These are phyloP conservation scores for Rhynchomys soricoides DNA, from an alignment of 2,113 vertebrate species.

Conservation along the genomic window DNA sequence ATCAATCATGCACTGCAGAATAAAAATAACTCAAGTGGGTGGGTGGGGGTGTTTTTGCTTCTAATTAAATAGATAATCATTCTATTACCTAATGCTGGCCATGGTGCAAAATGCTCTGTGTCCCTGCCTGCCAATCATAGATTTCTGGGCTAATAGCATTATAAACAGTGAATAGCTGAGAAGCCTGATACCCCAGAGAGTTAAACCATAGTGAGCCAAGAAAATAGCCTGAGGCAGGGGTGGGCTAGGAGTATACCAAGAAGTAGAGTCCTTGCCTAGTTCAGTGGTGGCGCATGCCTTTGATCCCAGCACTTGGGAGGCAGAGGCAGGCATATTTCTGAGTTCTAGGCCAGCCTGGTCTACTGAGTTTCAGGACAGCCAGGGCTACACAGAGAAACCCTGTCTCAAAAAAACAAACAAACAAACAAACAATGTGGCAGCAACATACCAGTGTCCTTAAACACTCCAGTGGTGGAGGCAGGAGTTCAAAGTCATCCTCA, in stretches of 20 bases:
- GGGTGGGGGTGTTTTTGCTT: not conserved
- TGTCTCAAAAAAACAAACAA: too few relatives aligned
- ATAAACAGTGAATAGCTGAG: not conserved
- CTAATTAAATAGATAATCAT: not conserved
- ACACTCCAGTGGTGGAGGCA: not conserved
- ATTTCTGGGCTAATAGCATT: slow-evolving; percentile 34
- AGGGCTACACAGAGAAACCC: too few relatives aligned
- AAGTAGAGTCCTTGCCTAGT: not conserved
- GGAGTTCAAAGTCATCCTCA: not conserved
- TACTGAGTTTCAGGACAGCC: too few relatives aligned
- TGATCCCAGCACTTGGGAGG: too few relatives aligned
- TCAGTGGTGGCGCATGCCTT: too few relatives aligned
- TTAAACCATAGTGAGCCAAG: not conserved
- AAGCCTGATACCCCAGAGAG: not conserved
- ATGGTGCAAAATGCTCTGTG: not conserved
- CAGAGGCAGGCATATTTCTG: too few relatives aligned
- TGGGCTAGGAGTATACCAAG: not conserved
- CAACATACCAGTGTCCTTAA: not conserved
- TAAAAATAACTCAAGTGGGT: not conserved
- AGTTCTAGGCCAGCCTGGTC: too few relatives aligned
- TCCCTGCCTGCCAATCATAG: not conserved
- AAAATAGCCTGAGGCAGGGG: not conserved
- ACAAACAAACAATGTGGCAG: not conserved
- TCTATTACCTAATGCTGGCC: not conserved
- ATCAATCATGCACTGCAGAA: not conserved